Percentiles rank a stretch among this genome's conserved stretches.
Evolutionary conservation across 2,888 invertebrate genomes (phyloP).

Genomic region (Lottia scabra): DNA sequence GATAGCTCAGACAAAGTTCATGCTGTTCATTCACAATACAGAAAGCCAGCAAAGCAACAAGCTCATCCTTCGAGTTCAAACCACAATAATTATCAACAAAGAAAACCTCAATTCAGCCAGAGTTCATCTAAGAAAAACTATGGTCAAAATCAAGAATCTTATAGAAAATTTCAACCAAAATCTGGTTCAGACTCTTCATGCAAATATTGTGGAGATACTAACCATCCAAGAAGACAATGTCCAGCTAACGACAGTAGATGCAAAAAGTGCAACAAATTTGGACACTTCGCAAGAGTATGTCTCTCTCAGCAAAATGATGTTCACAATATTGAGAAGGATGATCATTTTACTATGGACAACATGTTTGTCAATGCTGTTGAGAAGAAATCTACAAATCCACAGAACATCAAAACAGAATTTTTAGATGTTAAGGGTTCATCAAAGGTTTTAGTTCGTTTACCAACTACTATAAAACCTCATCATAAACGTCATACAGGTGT

Average conservation of each 20-base stretch:
- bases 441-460: too few relatives aligned
- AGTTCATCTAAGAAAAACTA: too few relatives aligned
- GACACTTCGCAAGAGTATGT: not conserved
- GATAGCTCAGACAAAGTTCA: too few relatives aligned
- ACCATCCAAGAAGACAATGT: not conserved
- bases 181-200: not conserved
- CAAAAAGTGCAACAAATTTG: not conserved
- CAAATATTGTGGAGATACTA: not conserved
- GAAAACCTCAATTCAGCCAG: too few relatives aligned
- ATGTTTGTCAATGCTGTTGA: not conserved
- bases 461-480: not conserved
- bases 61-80: too few relatives aligned
- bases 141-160: too few relatives aligned
- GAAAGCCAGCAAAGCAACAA: too few relatives aligned
- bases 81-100: too few relatives aligned
- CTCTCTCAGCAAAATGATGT: not conserved
- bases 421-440: too few relatives aligned
- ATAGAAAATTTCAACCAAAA: too few relatives aligned
- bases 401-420: too few relatives aligned
- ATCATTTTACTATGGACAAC: not conserved
- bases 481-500: not conserved
- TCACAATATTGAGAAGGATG: not conserved
- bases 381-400: not conserved
- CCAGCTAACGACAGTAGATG: constrained; percentile 1
- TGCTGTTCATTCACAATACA: too few relatives aligned